Evolutionary conservation across 2,797 vertebrate genomes (phyloP).

Genomic region (Threskiornis aethiopicus): DNA sequence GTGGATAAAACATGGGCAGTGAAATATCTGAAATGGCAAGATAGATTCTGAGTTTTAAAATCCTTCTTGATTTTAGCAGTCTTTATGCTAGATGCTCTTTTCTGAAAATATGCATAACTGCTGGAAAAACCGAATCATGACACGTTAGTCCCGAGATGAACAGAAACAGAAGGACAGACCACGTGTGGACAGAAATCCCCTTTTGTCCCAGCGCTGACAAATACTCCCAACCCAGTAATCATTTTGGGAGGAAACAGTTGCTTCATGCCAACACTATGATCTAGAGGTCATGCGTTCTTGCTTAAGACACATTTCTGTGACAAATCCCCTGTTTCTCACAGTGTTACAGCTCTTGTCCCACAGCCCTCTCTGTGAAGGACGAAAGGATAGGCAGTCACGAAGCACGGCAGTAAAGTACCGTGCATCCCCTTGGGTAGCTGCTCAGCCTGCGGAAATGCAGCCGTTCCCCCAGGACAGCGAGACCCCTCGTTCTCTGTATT

Average conservation of each 20-base stretch:
- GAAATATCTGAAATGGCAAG: neutral
- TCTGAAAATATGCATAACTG: neutral
- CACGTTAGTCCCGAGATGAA: neutral
- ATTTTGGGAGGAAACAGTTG: constrained; percentile 15
- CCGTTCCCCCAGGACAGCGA: neutral
- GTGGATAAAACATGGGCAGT: neutral
- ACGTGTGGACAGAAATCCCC: constrained; percentile 9
- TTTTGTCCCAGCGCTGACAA: neutral
- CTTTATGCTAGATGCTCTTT: neutral
- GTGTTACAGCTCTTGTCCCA: neutral
- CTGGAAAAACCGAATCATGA: neutral
- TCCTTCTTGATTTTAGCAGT: neutral
- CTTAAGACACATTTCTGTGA: neutral
- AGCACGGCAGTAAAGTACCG: fast-evolving
- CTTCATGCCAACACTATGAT: neutral
- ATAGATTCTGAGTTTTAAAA: neutral
- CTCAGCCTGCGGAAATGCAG: neutral
- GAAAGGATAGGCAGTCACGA: neutral
- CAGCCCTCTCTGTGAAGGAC: neutral
- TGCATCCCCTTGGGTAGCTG: fast-evolving
- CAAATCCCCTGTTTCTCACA: neutral
- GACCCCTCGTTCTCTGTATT: fast-evolving
- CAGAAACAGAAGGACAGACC: neutral
- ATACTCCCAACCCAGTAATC: constrained; percentile 3
- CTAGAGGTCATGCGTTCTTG: constrained; percentile 3